Percentiles rank a stretch among this genome's conserved stretches.
Conservation (phyloP, 2,888 invertebrate genomes). For the Lithophane ornitopus region DNA sequence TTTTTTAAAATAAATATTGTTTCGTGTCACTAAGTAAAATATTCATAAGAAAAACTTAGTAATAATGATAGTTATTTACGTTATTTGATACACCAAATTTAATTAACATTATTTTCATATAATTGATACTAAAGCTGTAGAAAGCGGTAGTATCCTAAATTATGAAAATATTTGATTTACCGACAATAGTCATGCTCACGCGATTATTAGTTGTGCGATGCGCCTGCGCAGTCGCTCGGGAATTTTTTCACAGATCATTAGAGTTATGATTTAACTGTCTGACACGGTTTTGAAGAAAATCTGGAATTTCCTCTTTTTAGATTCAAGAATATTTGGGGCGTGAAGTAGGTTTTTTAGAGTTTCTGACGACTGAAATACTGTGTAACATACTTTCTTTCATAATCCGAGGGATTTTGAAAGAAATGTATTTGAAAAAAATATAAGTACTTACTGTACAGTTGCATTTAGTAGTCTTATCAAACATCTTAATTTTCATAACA, state of each 20-base stretch:
- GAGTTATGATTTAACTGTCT: constrained; percentile 44
- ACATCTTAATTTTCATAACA: too few species aligned
- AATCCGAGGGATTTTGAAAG: too few species aligned
- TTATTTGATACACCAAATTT: constrained; percentile 37
- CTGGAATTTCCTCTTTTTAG: constrained; percentile 15
- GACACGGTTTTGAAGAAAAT: constrained; percentile 37
- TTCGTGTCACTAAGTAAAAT: constrained; percentile 13
- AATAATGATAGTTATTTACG: not conserved
- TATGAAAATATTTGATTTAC: constrained; percentile 59
- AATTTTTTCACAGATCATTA: constrained; percentile 56
- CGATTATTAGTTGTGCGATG: constrained; percentile 27
- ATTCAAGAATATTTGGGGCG: constrained; percentile 27
- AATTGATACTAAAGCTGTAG: constrained; percentile 10
- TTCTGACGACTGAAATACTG: not conserved
- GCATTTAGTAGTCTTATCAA: too few species aligned
- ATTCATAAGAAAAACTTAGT: not conserved
- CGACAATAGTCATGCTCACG: constrained; percentile 45
- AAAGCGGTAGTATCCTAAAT: constrained; percentile 42
- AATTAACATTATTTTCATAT: constrained; percentile 30
- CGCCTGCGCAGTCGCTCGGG: constrained; percentile 9
- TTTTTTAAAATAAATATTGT: not conserved
- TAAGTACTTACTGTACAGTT: too few species aligned
- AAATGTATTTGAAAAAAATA: too few species aligned
- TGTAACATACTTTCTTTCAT: too few species aligned
- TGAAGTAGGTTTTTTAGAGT: constrained; percentile 13